A percentile compares a stretch with the other conserved stretches of the same genome.
Evolutionary conservation across 2,888 invertebrate genomes (phyloP).

Genomic region (Tricholauxania praeusta): DNA sequence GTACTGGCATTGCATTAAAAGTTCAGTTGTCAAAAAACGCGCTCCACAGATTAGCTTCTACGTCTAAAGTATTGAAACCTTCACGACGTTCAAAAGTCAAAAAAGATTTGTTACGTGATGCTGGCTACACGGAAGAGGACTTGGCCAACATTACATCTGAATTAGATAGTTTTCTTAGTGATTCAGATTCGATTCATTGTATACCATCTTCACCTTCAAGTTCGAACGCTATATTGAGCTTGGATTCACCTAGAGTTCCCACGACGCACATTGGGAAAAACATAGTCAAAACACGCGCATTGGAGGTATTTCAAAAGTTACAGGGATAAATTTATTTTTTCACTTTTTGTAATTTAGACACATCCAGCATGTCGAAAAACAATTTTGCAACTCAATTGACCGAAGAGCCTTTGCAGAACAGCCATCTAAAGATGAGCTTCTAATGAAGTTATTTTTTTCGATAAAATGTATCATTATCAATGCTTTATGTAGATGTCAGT

Average conservation of each 20-base stretch:
- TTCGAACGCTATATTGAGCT: conserved; percentile 2
- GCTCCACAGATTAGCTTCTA: conserved; percentile 40
- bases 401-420: too few relatives aligned
- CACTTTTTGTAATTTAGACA: too few relatives aligned
- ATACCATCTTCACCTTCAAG: background rate
- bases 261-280: too few relatives aligned
- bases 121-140: conserved; percentile 57
- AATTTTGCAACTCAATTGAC: too few relatives aligned
- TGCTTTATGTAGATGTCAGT: too few relatives aligned
- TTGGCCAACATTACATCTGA: conserved; percentile 47
- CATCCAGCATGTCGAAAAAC: too few relatives aligned
- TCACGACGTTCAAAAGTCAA: conserved; percentile 34
- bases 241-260: conserved; percentile 46
- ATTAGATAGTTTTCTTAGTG: conserved; percentile 41
- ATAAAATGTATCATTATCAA: too few relatives aligned
- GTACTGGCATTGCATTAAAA: conserved; percentile 58
- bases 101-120: conserved; percentile 50
- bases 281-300: too few relatives aligned
- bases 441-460: too few relatives aligned
- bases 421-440: too few relatives aligned
- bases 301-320: too few relatives aligned
- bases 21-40: conserved; percentile 50
- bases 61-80: conserved; percentile 45
- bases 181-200: conserved; percentile 16
- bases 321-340: too few relatives aligned